Evolutionary conservation across 2,888 invertebrate species (phyloP).

Genomic region (Drosophila nigricruria): DNA sequence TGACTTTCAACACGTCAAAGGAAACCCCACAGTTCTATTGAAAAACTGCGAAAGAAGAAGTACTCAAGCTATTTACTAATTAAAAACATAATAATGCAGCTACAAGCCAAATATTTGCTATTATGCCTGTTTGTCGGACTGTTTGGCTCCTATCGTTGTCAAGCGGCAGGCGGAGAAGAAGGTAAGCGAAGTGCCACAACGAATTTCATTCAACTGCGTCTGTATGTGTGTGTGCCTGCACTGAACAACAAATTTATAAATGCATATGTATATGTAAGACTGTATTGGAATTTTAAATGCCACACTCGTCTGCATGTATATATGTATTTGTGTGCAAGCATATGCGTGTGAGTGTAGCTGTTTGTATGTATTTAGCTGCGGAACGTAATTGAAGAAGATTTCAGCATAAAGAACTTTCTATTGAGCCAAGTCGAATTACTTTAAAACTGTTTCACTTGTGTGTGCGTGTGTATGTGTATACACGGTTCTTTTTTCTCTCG

Average conservation of each 20-base stretch:
- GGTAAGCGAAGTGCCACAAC: constrained; percentile 60
- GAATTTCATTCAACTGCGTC: constrained; percentile 38
- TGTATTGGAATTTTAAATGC: constrained; percentile 59
- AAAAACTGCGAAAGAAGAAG: constrained; percentile 45
- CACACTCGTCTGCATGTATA: constrained; percentile 26
- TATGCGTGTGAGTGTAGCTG: not conserved
- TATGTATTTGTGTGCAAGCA: not conserved
- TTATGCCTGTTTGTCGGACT: constrained; percentile 78
- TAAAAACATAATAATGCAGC: constrained; percentile 71
- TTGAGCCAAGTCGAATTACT: constrained; percentile 18
- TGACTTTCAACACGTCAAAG: constrained; percentile 46
- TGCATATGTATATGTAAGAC: constrained; percentile 21
- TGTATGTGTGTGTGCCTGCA: constrained; percentile 19
- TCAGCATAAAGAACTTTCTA: constrained; percentile 41
- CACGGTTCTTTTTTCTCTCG: not conserved
- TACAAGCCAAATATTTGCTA: constrained; percentile 70
- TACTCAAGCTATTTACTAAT: constrained; percentile 51
- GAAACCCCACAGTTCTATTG: constrained; percentile 28
- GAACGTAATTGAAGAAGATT: constrained; percentile 49
- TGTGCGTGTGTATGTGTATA: constrained; percentile 1
- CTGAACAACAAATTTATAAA: constrained; percentile 21
- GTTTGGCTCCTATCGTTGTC: constrained; percentile 67
- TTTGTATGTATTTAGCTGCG: constrained; percentile 19
- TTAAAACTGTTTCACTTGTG: constrained; percentile 11
- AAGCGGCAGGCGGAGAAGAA: constrained; percentile 47